Evolutionary conservation across 53 echinoderm and acorn worm species (phyloP).

Genomic region (Holothuria leucospilota): DNA sequence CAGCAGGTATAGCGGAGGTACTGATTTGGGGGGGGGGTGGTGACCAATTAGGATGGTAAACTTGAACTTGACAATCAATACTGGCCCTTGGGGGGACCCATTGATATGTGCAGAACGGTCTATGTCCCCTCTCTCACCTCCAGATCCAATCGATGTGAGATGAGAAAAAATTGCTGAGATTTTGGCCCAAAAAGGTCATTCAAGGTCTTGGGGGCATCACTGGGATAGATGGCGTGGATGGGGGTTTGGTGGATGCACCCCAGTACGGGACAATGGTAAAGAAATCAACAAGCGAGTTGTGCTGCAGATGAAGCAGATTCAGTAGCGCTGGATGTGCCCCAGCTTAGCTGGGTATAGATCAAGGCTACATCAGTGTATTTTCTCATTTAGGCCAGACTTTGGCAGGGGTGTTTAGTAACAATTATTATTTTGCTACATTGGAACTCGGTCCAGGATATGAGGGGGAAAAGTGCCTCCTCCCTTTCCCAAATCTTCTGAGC

Average conservation of each 20-base stretch:
- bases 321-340: not conserved
- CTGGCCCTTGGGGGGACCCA: not conserved
- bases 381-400: too few species aligned
- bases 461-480: too few species aligned
- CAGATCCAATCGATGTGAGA: not conserved
- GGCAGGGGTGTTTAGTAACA: too few species aligned
- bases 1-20: too few species aligned
- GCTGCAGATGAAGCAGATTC: not conserved
- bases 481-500: too few species aligned
- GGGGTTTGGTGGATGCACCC: not conserved
- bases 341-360: not conserved
- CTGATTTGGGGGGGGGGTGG: too few species aligned
- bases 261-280: not conserved
- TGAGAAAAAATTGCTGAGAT: constrained; percentile 1
- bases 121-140: not conserved
- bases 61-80: too few species aligned
- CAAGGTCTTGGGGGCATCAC: constrained; percentile 1
- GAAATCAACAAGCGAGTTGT: not conserved
- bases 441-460: too few species aligned
- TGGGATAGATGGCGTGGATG: not conserved
- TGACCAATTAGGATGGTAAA: too few species aligned
- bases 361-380: too few species aligned
- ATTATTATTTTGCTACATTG: too few species aligned
- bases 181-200: not conserved
- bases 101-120: not conserved